These are phyloP conservation scores for Propithecus coquereli DNA, from an alignment of 2,113 vertebrate species.

Conservation along the genomic window DNA sequence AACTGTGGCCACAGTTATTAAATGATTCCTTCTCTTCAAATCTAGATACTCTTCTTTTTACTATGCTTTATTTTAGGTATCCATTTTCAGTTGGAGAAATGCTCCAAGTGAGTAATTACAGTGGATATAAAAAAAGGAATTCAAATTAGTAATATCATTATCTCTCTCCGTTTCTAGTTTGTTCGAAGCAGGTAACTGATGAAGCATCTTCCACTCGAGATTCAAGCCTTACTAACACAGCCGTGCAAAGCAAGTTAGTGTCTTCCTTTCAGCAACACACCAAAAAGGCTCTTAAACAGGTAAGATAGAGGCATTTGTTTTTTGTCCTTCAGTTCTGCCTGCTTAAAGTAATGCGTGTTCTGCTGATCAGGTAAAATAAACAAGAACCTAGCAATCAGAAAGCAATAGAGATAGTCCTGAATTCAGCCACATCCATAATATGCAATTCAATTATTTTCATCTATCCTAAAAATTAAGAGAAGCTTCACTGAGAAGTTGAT, in stretches of 20 bases:
- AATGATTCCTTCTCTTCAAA: background rate
- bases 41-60: background rate
- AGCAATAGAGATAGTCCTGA: background rate
- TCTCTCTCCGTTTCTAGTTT: conserved; percentile 82
- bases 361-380: background rate
- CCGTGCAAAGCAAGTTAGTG: conserved; percentile 87
- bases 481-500: background rate
- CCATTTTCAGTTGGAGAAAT: conserved; percentile 53
- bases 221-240: conserved; percentile 82
- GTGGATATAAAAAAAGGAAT: conserved; percentile 69
- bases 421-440: background rate
- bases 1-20: background rate
- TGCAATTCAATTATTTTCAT: background rate
- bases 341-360: background rate
- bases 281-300: conserved; percentile 92
- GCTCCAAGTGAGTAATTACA: conserved; percentile 64
- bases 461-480: background rate
- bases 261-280: conserved; percentile 91
- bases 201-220: conserved; percentile 86
- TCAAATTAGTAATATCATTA: conserved; percentile 76
- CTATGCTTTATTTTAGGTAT: conserved; percentile 66
- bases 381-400: background rate
- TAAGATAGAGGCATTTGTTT: conserved; percentile 71
- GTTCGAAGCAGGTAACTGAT: conserved; percentile 85
- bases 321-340: background rate